Percentiles rank a stretch among this genome's conserved stretches.
Conservation (phyloP, 2,113 vertebrate species). For the Gallinago media region DNA sequence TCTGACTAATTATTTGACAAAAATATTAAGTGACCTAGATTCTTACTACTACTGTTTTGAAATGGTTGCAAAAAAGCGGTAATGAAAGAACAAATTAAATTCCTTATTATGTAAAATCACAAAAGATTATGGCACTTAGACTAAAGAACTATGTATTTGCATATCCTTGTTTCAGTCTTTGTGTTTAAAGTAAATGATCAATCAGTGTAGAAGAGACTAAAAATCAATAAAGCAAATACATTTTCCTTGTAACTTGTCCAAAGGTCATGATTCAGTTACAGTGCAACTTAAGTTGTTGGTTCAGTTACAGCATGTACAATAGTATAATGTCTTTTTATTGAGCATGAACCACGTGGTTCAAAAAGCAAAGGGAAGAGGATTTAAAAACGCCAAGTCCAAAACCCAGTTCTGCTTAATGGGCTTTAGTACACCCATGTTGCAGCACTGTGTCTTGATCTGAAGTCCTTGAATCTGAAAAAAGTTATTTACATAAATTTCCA, state of each 20-base stretch:
- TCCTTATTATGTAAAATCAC: background rate
- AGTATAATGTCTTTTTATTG: constrained; percentile 71
- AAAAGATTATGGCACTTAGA: background rate
- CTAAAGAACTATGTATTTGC: background rate
- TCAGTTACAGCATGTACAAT: constrained; percentile 50
- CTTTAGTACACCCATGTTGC: background rate
- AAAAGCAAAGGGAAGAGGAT: constrained; percentile 40
- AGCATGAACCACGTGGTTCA: constrained; percentile 8
- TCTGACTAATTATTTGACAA: background rate
- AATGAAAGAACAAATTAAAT: constrained; percentile 21
- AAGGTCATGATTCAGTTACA: constrained; percentile 74
- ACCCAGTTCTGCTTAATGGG: background rate
- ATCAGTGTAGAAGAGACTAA: constrained; percentile 22
- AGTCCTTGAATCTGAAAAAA: background rate
- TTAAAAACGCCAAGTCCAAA: constrained; percentile 54
- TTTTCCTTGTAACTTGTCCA: constrained; percentile 70
- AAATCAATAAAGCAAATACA: constrained; percentile 66
- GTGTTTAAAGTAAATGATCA: constrained; percentile 31
- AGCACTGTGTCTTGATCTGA: background rate
- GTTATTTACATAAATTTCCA: background rate
- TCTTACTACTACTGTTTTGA: background rate
- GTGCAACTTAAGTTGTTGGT: constrained; percentile 71
- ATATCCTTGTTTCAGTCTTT: constrained; percentile 25
- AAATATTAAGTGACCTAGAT: background rate
- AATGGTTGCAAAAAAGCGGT: background rate